These are phyloP conservation scores for Cerastis leucographa DNA, from an alignment of 2,888 invertebrate genomes.

Conservation along the genomic window DNA sequence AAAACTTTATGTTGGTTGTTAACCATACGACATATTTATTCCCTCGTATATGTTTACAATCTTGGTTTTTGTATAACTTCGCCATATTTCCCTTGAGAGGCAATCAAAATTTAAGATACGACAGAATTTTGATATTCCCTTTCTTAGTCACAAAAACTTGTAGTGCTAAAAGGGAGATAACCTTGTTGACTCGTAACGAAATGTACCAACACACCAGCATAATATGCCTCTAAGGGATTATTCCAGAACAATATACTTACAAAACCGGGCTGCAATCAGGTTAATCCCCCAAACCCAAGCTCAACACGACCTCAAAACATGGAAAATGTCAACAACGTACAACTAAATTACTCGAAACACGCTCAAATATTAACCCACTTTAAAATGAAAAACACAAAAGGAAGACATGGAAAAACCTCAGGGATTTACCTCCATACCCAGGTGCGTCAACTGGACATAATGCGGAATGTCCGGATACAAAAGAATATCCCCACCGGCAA, in stretches of 20 bases:
- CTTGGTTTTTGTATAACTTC: slow-evolving; percentile 39
- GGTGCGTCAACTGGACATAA: slow-evolving; percentile 65
- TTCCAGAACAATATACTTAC: slow-evolving; percentile 33
- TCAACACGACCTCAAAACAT: slow-evolving; percentile 28
- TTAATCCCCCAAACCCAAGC: slow-evolving; percentile 42
- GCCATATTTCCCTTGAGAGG: slow-evolving; percentile 38
- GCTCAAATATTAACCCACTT: slow-evolving; percentile 56
- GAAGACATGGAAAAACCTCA: slow-evolving; percentile 41
- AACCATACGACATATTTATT: slow-evolving; percentile 25
- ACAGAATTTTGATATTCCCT: slow-evolving; percentile 1
- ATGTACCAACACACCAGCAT: background rate
- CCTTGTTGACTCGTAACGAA: slow-evolving; percentile 16
- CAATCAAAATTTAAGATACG: slow-evolving; percentile 28
- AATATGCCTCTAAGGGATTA: slow-evolving; percentile 25
- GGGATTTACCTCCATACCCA: slow-evolving; percentile 61
- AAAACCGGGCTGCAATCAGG: slow-evolving; percentile 43
- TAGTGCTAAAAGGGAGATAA: slow-evolving; percentile 13
- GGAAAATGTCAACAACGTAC: slow-evolving; percentile 46
- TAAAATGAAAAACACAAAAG: slow-evolving; percentile 54
- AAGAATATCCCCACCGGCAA: slow-evolving; percentile 51
- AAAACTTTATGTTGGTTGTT: slow-evolving; percentile 45
- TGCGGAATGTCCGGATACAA: slow-evolving; percentile 51
- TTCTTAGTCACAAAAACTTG: slow-evolving; percentile 13
- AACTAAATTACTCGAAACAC: slow-evolving; percentile 43
- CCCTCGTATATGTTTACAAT: slow-evolving; percentile 46